Evolutionary conservation across 2,113 vertebrate genomes (phyloP), one percentile per base, ranked within the genome.

Genomic region (Emberiza fucata): DNA sequence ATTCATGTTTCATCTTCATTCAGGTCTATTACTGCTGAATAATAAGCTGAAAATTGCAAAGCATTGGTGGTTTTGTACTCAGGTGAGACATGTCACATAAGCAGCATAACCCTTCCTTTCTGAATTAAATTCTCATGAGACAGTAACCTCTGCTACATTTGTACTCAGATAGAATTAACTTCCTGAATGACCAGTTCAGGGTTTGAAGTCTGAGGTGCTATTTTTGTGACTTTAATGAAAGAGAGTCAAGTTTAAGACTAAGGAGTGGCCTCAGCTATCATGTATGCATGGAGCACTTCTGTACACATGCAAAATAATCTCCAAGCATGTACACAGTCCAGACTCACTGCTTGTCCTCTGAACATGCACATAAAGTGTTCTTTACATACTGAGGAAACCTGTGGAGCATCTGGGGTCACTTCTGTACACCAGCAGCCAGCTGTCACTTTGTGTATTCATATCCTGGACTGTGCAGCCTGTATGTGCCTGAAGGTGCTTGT

Each of bases 41-140:
- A 81, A 44, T 64, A 59, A 66, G n/a, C 14, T 66, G 71, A 59
- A 65, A 73, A 86, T 68, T 64, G 27, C 53, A 53, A 69, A 54
- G 8, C n/a, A 23, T 24, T 19, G 19, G 7, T 83, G 42, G 16
- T 44, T 90, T 77, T 47, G 22, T 51, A 23, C 35, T 86, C n/a
- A 56, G 51, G 29, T 50, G 29, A 57, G 39, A 18, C 45, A 69
- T 42, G n/a, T 50, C 63, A 72, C 1, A 1, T 27, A 76, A 85
- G 14, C 70, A 90, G 61, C 48, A 68, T 61, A 70, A 80, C 45
- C 51, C 14, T 29, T 83, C 39, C 64, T 70, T 94, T 86, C 76
- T 86, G 47, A 84, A 75, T 90, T 70, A 88, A 90, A 83, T 71
- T 60, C 76, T 81, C 11, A 51, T 48, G 44, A 60, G 51, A 64